Evolutionary conservation across 2,797 vertebrate genomes (phyloP).

Genomic region (Sciurus vulgaris): DNA sequence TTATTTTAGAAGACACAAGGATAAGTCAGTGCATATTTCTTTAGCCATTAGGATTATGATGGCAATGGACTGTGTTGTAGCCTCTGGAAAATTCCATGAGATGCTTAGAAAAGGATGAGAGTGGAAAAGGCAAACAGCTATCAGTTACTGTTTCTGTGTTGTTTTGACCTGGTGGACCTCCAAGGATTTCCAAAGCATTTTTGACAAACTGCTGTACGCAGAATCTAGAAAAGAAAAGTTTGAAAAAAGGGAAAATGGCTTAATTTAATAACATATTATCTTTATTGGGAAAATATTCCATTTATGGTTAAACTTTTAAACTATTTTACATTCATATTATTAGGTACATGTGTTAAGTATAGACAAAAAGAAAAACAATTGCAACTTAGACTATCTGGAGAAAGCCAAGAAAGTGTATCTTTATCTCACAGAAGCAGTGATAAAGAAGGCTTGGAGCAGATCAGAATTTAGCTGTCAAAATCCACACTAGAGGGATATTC

Average conservation of each 20-base stretch:
- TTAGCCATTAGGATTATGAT: neutral
- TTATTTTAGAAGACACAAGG: neutral
- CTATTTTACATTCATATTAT: neutral
- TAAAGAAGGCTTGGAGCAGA: neutral
- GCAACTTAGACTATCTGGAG: neutral
- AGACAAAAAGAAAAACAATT: neutral
- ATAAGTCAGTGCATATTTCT: neutral
- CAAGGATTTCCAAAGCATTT: neutral
- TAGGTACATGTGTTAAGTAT: neutral
- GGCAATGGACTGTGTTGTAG: neutral
- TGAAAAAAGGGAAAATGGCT: constrained; percentile 2
- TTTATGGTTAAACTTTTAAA: neutral
- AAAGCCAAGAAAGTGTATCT: neutral
- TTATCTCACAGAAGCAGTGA: neutral
- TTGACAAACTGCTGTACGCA: neutral
- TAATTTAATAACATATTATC: neutral
- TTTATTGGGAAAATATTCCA: neutral
- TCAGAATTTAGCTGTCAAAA: neutral
- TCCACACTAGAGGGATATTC: neutral
- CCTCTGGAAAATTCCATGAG: neutral
- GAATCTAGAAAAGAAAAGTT: neutral
- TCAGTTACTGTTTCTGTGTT: neutral
- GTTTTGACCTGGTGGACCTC: neutral
- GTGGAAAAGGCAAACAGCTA: neutral
- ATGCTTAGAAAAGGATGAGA: neutral